Evolutionary conservation across 1,140 invertebrate genomes (phyloP).

Genomic region (Nylanderia fulva): DNA sequence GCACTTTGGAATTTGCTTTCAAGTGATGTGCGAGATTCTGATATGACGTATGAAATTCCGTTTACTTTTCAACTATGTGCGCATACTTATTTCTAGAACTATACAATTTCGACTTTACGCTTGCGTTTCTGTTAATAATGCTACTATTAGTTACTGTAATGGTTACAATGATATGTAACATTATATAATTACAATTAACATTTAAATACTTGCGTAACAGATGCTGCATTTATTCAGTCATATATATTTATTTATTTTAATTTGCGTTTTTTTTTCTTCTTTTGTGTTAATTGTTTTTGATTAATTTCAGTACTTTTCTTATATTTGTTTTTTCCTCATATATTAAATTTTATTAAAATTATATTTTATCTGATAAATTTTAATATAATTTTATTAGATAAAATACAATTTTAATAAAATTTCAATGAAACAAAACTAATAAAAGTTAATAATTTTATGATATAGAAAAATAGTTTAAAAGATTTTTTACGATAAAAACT

Average conservation of each 20-base stretch:
- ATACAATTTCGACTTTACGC: slow-evolving; percentile 16
- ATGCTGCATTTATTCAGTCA: neutral
- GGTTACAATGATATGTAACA: neutral
- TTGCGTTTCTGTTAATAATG: neutral
- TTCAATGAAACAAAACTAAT: too few species aligned
- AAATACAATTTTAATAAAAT: too few species aligned
- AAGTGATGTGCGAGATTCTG: slow-evolving; percentile 12
- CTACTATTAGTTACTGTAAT: neutral
- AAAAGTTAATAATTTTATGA: too few species aligned
- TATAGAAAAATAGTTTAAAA: neutral
- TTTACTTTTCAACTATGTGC: slow-evolving; percentile 37
- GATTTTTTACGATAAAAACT: neutral
- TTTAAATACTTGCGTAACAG: neutral
- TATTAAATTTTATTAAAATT: too few species aligned
- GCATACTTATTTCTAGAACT: slow-evolving; percentile 6
- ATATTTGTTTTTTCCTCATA: too few species aligned
- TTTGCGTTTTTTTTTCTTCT: neutral
- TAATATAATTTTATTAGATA: too few species aligned
- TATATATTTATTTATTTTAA: slow-evolving; percentile 4
- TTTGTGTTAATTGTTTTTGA: neutral
- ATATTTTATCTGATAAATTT: too few species aligned
- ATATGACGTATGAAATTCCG: slow-evolving; percentile 12
- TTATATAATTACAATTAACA: slow-evolving; percentile 19
- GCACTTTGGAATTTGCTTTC: slow-evolving; percentile 40
- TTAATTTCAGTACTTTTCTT: neutral